Percentiles rank a stretch among this genome's conserved stretches.
phyloP scores from a whole-genome alignment of 2,113 vertebrate genomes.

The Nycticebus coucang region DNA sequence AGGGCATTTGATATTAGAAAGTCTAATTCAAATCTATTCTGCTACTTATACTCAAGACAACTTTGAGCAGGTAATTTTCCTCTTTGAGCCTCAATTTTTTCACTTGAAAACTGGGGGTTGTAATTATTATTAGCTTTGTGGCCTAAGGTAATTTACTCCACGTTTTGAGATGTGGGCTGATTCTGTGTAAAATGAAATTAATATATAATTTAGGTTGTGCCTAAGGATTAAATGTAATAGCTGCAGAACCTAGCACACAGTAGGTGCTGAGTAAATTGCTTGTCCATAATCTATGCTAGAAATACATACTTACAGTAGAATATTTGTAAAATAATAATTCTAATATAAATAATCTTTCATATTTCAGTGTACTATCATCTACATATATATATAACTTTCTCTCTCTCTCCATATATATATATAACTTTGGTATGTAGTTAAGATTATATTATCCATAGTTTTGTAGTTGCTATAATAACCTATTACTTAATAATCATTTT shows the following conservation, averaged over 20 bases:
- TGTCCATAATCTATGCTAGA: neutral
- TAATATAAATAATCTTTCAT: neutral
- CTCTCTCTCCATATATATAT: neutral
- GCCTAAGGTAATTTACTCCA: neutral
- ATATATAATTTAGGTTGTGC: neutral
- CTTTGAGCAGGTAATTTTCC: neutral
- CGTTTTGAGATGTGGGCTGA: neutral
- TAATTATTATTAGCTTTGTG: neutral
- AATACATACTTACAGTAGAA: neutral
- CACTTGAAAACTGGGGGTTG: neutral
- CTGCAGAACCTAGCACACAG: neutral
- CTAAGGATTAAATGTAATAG: neutral
- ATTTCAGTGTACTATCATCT: neutral
- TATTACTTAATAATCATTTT: neutral
- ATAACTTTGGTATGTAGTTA: neutral
- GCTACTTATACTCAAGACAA: neutral
- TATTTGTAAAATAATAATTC: slow-evolving; percentile 49
- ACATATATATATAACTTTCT: neutral
- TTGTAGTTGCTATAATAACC: neutral
- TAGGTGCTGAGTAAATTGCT: neutral
- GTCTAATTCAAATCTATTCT: neutral
- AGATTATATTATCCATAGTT: neutral
- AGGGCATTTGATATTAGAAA: neutral
- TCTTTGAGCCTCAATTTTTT: neutral
- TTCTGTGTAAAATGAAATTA: slow-evolving; percentile 21